Base-by-base conservation (phyloP, 2,113 vertebrate genomes). In the Suricata suricatta region DNA sequence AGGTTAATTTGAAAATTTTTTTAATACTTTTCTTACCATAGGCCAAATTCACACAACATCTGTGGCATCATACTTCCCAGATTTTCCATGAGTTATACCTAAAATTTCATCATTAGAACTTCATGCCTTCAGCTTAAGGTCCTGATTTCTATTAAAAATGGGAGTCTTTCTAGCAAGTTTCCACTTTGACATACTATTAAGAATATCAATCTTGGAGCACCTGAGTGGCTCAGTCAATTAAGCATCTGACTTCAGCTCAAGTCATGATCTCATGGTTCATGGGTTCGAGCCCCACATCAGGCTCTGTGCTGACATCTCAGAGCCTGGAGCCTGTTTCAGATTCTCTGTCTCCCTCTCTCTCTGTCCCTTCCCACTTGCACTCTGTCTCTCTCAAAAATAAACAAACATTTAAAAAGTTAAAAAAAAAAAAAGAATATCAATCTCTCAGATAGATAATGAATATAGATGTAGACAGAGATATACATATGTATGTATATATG, bases 91-190 rank as follows among this genome's bases (percentile, higher is more conserved):
- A 71, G 12, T 81, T 64, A 63, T 71, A 88, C 29, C 15, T 72
- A 38, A 83, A 57, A 7, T 83, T 92, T 90, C 68, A n/a, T 69
- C 72, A 89, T 85, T 79, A 90, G 29, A 76, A 81, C 50, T 72
- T 89, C 19, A 21, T 35, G 60, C 29, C 31, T 88, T 93, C 71
- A 47, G 25, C 29, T 95, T 83, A 90, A 71, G 6, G 33, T 13
- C 92, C 68, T 85, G 21, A n/a, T 63, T 97, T 90, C n/a, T 92
- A 63, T 57, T 86, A 90, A 96, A 96, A 84, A 35, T 35, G 44
- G 4, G 96, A 90, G 21, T 52, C 81, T 14, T 96, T 41, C 31
- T 47, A 50, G 7, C n/a, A 87, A 87, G 2, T 4, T 66, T 80
- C 41, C 19, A 86, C 10, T 74, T 14, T 88, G 33, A 29, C 52